phyloP scores from a whole-genome alignment of 2,113 vertebrate genomes.

The Rattus rattus region DNA sequence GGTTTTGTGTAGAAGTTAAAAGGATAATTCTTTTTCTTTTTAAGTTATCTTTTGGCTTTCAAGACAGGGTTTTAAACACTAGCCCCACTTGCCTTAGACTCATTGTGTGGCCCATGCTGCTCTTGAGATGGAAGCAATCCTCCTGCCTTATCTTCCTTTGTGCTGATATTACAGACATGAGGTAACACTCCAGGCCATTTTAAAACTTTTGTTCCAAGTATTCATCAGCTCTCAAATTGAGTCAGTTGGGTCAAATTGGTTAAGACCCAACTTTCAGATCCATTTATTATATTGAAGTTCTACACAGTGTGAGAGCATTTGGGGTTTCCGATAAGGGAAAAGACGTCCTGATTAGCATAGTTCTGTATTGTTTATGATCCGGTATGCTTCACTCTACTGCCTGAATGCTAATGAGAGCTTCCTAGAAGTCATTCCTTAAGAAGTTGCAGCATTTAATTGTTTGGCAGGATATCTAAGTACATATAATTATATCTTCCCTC shows the following conservation, averaged over 20 bases:
- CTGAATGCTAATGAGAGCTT: constrained; percentile 70
- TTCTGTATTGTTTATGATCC: constrained; percentile 55
- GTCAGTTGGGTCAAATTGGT: constrained; percentile 33
- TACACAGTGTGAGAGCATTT: constrained; percentile 6
- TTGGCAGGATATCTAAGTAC: constrained; percentile 74
- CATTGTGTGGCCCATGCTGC: not conserved
- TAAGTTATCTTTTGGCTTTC: not conserved
- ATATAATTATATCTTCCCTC: constrained; percentile 78
- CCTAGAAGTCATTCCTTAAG: constrained; percentile 76
- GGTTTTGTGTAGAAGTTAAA: constrained; percentile 60
- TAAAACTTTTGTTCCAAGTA: constrained; percentile 57
- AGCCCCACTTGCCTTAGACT: not conserved
- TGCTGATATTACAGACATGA: not conserved
- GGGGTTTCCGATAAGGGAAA: constrained; percentile 50
- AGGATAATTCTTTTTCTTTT: constrained; percentile 42
- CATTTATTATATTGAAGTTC: not conserved
- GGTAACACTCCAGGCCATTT: not conserved
- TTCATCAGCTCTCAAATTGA: constrained; percentile 58
- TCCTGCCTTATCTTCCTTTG: not conserved
- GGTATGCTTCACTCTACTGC: constrained; percentile 54
- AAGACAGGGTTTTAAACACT: no score
- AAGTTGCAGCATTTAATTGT: constrained; percentile 75
- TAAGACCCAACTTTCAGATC: constrained; percentile 37
- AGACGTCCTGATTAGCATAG: constrained; percentile 48
- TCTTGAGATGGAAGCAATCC: not conserved